Conservation (phyloP, 2,113 vertebrate genomes). For the Ovis canadensis region DNA sequence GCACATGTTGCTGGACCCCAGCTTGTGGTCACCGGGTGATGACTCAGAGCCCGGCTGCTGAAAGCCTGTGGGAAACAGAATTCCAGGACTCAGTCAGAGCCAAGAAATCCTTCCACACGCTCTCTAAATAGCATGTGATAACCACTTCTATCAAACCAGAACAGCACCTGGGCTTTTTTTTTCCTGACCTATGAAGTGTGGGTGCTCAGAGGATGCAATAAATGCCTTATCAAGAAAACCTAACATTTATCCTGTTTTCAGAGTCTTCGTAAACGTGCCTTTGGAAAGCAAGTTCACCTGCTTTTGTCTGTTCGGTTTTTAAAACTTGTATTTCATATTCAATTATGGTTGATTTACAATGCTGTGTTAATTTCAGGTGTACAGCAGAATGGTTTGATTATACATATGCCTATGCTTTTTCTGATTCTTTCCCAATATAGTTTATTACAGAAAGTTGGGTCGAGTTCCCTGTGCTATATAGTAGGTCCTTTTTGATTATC, state of each 20-base stretch:
- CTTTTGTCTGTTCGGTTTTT: neutral
- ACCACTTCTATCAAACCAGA: constrained; percentile 15
- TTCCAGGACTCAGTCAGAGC: constrained; percentile 63
- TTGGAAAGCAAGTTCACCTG: neutral
- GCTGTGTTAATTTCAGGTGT: neutral
- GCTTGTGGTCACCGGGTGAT: constrained; percentile 72
- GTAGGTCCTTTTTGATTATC: neutral
- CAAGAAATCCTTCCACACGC: constrained; percentile 64
- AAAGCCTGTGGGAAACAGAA: constrained; percentile 77
- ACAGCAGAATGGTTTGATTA: neutral
- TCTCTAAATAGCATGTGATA: constrained; percentile 58
- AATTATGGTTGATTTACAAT: neutral
- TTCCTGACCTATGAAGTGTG: neutral
- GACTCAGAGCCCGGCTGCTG: constrained; percentile 65
- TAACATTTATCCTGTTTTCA: neutral
- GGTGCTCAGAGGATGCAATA: neutral
- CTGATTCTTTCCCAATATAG: neutral
- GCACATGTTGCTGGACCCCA: constrained; percentile 64
- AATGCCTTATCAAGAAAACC: neutral
- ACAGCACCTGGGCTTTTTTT: neutral
- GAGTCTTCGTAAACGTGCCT: neutral
- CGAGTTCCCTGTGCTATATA: neutral
- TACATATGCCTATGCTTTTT: neutral
- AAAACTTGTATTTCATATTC: neutral
- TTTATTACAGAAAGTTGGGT: neutral